Conservation (phyloP, 2,113 vertebrate genomes). For the Chlorodrepanis virens region DNA sequence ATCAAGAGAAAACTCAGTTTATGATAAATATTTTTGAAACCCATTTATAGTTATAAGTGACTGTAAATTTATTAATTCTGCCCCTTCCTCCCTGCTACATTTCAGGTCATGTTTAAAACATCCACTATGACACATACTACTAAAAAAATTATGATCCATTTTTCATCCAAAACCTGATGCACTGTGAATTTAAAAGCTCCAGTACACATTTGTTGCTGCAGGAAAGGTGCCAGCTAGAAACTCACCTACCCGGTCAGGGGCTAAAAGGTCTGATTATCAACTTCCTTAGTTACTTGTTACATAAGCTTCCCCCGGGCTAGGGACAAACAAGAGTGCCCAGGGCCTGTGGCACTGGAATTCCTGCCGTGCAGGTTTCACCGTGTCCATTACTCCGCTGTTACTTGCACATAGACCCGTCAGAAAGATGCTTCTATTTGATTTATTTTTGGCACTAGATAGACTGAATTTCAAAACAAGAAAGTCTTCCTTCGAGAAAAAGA, state of each 20-base stretch:
- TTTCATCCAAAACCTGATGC: neutral
- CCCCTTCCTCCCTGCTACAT: neutral
- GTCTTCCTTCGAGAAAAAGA: neutral
- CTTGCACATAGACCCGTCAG: neutral
- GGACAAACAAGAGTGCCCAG: neutral
- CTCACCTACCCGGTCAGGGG: neutral
- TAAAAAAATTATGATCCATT: neutral
- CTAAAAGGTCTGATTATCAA: neutral
- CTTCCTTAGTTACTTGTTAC: neutral
- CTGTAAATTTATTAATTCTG: neutral
- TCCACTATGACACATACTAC: neutral
- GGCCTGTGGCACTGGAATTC: neutral
- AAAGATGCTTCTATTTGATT: neutral
- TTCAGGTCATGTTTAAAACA: neutral
- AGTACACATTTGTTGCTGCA: neutral
- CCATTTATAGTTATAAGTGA: neutral
- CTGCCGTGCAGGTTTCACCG: neutral
- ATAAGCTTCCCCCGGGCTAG: neutral
- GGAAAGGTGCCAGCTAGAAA: neutral
- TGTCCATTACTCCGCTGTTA: neutral
- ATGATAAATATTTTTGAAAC: neutral
- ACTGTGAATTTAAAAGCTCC: neutral
- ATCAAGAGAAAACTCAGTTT: neutral
- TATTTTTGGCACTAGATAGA: neutral
- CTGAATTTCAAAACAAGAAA: neutral